Evolutionary conservation across 2,888 invertebrate genomes (phyloP).

Genomic region (Aphidoletes aphidimyza): DNA sequence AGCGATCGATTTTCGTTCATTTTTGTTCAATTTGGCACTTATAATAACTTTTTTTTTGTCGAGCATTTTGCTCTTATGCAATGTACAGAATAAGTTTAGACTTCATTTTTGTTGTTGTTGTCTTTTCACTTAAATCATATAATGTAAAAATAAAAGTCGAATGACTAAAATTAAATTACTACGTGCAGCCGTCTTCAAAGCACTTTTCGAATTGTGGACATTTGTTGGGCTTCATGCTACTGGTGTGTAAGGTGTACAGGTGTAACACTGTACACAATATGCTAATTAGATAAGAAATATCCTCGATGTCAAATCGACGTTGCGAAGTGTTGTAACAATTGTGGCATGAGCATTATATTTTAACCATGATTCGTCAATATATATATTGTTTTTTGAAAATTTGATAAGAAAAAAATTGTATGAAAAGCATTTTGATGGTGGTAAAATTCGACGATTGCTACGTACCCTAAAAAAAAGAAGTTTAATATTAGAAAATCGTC

Average conservation of each 20-base stretch:
- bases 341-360: conserved; percentile 9
- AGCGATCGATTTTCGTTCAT: conserved; percentile 15
- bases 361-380: no score
- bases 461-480: background rate
- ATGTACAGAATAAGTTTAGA: background rate
- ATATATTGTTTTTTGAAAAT: no score
- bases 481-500: background rate
- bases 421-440: background rate
- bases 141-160: background rate
- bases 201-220: background rate
- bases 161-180: conserved; percentile 48
- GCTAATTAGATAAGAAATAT: conserved; percentile 18
- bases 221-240: conserved; percentile 5
- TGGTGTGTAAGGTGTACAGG: background rate
- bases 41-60: background rate
- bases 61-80: background rate
- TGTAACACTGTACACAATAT: no score
- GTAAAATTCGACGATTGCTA: background rate
- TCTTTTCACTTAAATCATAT: background rate
- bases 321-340: conserved; percentile 13
- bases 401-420: no score
- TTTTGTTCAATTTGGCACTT: conserved; percentile 45
- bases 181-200: background rate
- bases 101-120: background rate
- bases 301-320: background rate